Percentiles rank a stretch among this genome's conserved stretches.
Conservation (phyloP, 2,888 invertebrate species). For the Polyploca ridens region DNA sequence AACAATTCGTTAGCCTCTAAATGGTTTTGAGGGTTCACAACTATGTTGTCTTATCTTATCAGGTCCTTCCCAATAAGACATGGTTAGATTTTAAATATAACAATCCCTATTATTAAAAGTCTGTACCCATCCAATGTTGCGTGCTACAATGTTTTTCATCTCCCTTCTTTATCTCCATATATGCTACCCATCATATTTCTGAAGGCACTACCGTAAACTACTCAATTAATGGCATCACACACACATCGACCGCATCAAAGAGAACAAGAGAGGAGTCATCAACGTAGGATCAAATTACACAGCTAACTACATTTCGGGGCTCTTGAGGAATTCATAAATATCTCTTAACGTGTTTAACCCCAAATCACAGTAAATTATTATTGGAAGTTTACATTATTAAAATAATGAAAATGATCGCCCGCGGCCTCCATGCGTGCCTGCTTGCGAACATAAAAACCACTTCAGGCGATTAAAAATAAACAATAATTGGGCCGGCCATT, state of each 20-base stretch:
- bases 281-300: conserved; percentile 71
- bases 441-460: conserved; percentile 83
- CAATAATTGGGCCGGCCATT: conserved; percentile 84
- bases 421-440: conserved; percentile 79
- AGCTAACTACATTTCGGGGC: conserved; percentile 64
- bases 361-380: conserved; percentile 84
- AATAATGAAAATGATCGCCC: conserved; percentile 84
- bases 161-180: not conserved
- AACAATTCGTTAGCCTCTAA: no score
- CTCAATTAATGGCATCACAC: conserved; percentile 15
- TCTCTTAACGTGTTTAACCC: conserved; percentile 83
- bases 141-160: no score
- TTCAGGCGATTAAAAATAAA: conserved; percentile 85
- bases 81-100: no score
- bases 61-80: no score
- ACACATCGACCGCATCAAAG: conserved; percentile 47
- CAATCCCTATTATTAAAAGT: no score
- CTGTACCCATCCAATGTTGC: no score
- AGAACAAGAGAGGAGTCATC: conserved; percentile 52
- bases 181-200: conserved; percentile 15
- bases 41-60: no score
- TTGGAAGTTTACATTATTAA: conserved; percentile 85
- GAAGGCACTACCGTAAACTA: conserved; percentile 15
- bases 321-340: conserved; percentile 78
- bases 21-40: no score